Evolutionary conservation across 2,113 vertebrate genomes (phyloP).

Genomic region (Heterotis niloticus): DNA sequence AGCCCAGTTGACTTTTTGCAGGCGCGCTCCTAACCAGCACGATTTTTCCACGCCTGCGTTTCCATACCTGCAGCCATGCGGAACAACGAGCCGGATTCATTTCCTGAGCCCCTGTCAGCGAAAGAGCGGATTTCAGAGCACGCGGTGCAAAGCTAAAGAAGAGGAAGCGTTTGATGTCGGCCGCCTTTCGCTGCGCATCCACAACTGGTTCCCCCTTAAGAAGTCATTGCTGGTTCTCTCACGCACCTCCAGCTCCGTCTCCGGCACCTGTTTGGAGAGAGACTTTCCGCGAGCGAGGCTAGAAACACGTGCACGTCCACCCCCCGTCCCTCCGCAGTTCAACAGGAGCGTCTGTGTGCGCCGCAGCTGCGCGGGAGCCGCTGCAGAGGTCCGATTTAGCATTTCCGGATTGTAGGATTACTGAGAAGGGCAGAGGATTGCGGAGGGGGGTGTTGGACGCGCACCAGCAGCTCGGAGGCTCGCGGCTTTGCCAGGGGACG

Average conservation of each 20-base stretch:
- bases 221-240: background rate
- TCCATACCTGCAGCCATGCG: background rate
- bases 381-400: slow-evolving; percentile 2
- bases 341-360: background rate
- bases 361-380: background rate
- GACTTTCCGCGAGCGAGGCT: background rate
- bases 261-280: background rate
- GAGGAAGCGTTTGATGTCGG: background rate
- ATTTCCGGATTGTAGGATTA: slow-evolving; percentile 14
- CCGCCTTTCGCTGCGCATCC: background rate
- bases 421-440: background rate
- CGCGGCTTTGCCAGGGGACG: background rate
- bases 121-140: background rate
- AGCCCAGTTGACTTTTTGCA: background rate
- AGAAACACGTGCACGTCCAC: background rate
- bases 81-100: background rate
- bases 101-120: background rate
- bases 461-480: slow-evolving; percentile 1
- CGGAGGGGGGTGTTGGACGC: background rate
- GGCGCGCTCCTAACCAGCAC: background rate
- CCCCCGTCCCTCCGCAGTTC: background rate
- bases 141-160: background rate
- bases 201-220: background rate
- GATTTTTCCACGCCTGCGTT: background rate
- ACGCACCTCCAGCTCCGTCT: background rate